Conservation (phyloP, 2,888 invertebrate genomes). For the Desoria tigrina region DNA sequence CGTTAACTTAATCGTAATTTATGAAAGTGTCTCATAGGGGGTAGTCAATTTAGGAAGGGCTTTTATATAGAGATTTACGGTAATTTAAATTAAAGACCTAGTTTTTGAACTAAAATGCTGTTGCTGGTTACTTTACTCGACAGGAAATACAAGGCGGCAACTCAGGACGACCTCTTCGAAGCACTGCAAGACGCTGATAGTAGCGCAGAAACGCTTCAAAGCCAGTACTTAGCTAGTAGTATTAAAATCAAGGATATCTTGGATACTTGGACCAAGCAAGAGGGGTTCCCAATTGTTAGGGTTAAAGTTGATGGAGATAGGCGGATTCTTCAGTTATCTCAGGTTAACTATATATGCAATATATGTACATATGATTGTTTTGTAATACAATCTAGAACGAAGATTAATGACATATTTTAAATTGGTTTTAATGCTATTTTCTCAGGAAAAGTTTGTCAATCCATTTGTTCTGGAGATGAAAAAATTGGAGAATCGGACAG, state of each 20-base stretch:
- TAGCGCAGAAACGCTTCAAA: background rate
- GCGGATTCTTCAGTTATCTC: constrained; percentile 2
- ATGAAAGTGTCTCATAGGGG: no score
- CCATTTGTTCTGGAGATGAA: background rate
- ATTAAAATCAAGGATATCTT: constrained; percentile 27
- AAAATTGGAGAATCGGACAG: background rate
- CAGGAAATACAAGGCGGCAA: constrained; percentile 27
- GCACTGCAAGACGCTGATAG: constrained; percentile 22
- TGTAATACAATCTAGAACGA: background rate
- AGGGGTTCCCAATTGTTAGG: constrained; percentile 32
- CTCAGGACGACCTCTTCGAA: constrained; percentile 30
- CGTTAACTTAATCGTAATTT: no score
- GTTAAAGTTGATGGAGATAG: background rate
- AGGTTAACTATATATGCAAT: background rate
- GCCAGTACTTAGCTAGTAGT: constrained; percentile 1
- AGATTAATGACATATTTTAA: background rate
- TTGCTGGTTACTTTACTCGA: background rate
- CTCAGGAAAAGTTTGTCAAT: constrained; percentile 23
- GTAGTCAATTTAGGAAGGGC: no score
- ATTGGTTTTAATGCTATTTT: background rate
- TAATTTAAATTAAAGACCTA: background rate
- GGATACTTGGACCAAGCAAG: constrained; percentile 31
- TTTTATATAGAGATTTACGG: background rate
- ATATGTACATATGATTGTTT: background rate
- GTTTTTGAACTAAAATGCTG: background rate